phyloP scores from a whole-genome alignment of 2,113 vertebrate genomes.

The Pelvicachromis taeniatus region DNA sequence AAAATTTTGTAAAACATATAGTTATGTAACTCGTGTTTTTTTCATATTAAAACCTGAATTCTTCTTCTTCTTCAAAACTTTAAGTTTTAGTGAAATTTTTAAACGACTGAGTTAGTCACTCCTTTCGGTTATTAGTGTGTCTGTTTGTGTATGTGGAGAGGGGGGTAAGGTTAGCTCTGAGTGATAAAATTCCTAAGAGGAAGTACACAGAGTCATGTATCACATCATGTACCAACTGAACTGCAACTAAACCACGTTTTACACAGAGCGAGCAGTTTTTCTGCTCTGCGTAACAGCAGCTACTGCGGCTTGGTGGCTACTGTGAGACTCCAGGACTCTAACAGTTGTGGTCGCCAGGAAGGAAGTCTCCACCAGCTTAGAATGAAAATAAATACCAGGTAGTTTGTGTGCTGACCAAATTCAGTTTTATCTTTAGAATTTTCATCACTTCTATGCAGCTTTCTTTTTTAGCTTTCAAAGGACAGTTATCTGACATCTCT shows the following conservation, averaged over 20 bases:
- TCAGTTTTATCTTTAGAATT: neutral
- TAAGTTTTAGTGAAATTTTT: neutral
- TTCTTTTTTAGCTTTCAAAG: neutral
- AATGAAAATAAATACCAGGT: constrained; percentile 66
- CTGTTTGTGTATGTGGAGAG: neutral
- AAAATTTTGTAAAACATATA: neutral
- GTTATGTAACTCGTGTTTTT: constrained; percentile 23
- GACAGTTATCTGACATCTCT: neutral
- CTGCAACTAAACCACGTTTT: neutral
- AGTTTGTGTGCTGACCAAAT: neutral
- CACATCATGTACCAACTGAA: neutral
- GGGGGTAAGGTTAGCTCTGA: neutral
- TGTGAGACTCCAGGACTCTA: neutral
- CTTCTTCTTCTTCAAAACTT: neutral
- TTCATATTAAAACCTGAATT: constrained; percentile 9
- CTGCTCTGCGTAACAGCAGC: neutral
- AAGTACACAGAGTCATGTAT: neutral
- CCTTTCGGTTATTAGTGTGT: neutral
- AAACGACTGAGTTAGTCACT: neutral
- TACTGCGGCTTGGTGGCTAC: neutral
- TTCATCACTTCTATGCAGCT: neutral
- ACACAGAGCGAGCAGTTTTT: neutral
- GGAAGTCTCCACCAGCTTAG: constrained; percentile 42
- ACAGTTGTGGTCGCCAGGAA: constrained; percentile 50
- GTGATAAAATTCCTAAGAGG: neutral